Conservation (phyloP, 2,113 vertebrate genomes). For the Hippopotamus amphibius region DNA sequence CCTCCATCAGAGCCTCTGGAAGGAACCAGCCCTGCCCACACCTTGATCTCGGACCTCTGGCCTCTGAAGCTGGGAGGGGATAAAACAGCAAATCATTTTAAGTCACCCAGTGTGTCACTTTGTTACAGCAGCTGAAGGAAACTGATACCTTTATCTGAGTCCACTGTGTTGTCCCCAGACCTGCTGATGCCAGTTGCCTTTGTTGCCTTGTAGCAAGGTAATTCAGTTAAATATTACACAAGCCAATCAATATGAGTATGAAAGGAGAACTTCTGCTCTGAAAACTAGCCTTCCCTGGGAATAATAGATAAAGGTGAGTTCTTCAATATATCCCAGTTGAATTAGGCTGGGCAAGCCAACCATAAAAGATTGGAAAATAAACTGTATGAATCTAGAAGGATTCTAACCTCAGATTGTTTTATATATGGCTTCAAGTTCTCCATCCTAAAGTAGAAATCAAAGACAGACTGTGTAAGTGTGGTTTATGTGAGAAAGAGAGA, state of each 20-base stretch:
- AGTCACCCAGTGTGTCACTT: accelerated
- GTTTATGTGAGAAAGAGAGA: neutral
- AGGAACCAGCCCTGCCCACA: neutral
- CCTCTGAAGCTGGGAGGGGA: neutral
- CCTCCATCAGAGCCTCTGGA: accelerated
- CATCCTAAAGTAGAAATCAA: neutral
- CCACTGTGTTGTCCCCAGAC: accelerated
- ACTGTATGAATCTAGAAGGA: neutral
- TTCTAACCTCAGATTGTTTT: neutral
- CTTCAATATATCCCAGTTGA: neutral
- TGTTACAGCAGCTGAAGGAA: too few relatives aligned
- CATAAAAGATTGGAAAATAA: neutral
- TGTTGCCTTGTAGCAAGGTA: neutral
- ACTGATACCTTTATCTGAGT: accelerated
- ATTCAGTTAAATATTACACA: accelerated
- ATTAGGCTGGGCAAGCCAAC: neutral
- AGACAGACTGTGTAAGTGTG: neutral
- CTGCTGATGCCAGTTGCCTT: neutral
- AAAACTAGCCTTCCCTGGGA: neutral
- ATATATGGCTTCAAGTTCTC: neutral
- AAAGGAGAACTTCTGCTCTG: neutral
- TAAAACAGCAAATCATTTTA: accelerated
- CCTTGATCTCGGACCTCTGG: neutral
- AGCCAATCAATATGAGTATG: accelerated
- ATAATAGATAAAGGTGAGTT: neutral